Evolutionary conservation across 1,140 invertebrate species (phyloP).

Genomic region (Brachionus paranguensis): DNA sequence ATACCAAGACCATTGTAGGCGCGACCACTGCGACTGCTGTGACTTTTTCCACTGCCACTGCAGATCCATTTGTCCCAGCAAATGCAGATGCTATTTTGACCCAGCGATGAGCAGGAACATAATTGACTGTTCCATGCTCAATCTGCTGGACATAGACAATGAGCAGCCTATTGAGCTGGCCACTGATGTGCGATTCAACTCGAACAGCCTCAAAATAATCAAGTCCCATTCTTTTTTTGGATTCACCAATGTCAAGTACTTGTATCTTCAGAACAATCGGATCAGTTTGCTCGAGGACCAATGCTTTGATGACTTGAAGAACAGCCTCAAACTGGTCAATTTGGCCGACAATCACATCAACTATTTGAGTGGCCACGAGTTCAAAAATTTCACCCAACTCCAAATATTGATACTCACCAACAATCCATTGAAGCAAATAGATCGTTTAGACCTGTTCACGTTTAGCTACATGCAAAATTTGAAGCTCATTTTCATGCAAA

Average conservation of each 20-base stretch:
- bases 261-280: constrained; percentile 22
- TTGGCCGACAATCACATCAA: constrained; percentile 21
- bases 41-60: constrained; percentile 34
- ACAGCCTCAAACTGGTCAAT: neutral
- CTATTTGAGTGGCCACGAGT: constrained; percentile 32
- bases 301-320: constrained; percentile 10
- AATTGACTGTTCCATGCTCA: neutral
- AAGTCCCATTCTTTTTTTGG: constrained; percentile 23
- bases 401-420: neutral
- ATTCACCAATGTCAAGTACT: constrained; percentile 10
- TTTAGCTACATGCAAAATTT: neutral
- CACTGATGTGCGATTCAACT: constrained; percentile 25
- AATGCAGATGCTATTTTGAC: constrained; percentile 24
- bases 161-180: neutral
- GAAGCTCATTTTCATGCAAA: neutral
- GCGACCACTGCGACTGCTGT: constrained; percentile 18
- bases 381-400: constrained; percentile 1
- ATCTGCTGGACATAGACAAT: neutral
- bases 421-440: constrained; percentile 19
- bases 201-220: neutral
- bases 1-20: constrained; percentile 11
- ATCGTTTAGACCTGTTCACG: neutral
- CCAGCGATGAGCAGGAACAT: neutral
- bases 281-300: neutral
- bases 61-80: constrained; percentile 19